phyloP scores from a whole-genome alignment of 2,888 invertebrate genomes.

The Drosophila percnosoma region DNA sequence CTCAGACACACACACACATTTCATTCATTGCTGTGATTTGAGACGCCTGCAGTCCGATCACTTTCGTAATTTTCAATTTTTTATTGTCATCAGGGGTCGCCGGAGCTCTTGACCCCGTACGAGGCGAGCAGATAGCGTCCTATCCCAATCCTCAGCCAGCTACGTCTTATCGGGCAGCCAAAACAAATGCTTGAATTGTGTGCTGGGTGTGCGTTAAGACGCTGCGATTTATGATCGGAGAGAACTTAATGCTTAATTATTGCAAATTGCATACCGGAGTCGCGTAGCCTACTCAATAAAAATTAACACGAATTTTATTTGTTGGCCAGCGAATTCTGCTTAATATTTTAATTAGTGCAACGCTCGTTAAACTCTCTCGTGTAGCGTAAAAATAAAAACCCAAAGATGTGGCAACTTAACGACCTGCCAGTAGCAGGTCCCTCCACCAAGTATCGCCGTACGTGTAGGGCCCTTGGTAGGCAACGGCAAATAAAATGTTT shows the following conservation, averaged over 20 bases:
- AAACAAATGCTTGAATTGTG: conserved; percentile 37
- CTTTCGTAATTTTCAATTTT: conserved; percentile 69
- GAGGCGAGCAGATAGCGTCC: conserved; percentile 27
- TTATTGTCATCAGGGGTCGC: conserved; percentile 67
- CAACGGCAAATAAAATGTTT: conserved; percentile 53
- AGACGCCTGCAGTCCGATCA: conserved; percentile 46
- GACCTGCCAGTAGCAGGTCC: conserved; percentile 69
- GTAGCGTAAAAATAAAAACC: conserved; percentile 41
- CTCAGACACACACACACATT: conserved; percentile 39
- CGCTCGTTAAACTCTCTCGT: conserved; percentile 39
- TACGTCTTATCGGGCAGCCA: conserved; percentile 35
- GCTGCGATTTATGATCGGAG: conserved; percentile 51
- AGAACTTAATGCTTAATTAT: conserved; percentile 75
- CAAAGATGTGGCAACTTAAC: conserved; percentile 57
- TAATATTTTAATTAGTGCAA: conserved; percentile 68
- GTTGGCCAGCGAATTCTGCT: conserved; percentile 55
- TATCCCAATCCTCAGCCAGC: not conserved
- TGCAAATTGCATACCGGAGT: conserved; percentile 76
- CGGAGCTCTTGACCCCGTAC: conserved; percentile 63
- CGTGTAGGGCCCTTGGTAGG: conserved; percentile 6
- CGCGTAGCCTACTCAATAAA: conserved; percentile 45
- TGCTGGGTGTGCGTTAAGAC: conserved; percentile 19
- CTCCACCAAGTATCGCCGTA: conserved; percentile 7
- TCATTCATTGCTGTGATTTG: conserved; percentile 75
- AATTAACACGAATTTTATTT: conserved; percentile 72